Conservation (phyloP, 1,140 invertebrate species). For the Zophobas morio region DNA sequence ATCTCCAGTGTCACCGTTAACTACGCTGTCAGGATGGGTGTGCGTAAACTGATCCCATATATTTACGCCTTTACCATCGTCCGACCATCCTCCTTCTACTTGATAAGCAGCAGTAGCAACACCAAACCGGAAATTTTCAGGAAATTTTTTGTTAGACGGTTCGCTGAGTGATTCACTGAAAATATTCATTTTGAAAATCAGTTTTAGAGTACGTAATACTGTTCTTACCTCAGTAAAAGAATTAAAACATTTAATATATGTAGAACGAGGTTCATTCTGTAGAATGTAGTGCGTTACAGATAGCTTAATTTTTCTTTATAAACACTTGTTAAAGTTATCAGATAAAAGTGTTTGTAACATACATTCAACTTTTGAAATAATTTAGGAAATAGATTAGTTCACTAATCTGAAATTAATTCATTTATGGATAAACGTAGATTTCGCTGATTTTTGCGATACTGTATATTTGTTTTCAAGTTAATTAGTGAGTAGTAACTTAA, state of each 20-base stretch:
- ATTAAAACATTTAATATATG: too few relatives aligned
- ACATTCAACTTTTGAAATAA: too few relatives aligned
- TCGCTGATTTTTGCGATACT: too few relatives aligned
- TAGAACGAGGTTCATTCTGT: too few relatives aligned
- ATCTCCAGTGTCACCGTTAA: slow-evolving; percentile 71
- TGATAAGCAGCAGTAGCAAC: slow-evolving; percentile 65
- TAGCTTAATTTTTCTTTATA: too few relatives aligned
- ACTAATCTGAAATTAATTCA: slow-evolving; percentile 74
- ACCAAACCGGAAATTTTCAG: slow-evolving; percentile 67
- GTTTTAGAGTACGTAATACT: too few relatives aligned
- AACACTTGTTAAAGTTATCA: too few relatives aligned
- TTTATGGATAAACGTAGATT: slow-evolving; percentile 67
- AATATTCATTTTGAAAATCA: background rate
- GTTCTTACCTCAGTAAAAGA: too few relatives aligned
- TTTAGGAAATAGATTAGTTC: slow-evolving; percentile 39
- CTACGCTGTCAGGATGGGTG: slow-evolving; percentile 68
- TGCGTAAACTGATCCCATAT: slow-evolving; percentile 75
- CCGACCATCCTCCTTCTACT: slow-evolving; percentile 67
- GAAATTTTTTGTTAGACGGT: slow-evolving; percentile 67
- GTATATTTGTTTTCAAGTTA: too few relatives aligned
- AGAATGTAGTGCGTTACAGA: too few relatives aligned
- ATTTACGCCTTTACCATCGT: slow-evolving; percentile 66
- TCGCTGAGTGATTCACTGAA: background rate
- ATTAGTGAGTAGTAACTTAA: too few relatives aligned
- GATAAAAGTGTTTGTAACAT: too few relatives aligned